Conservation (phyloP, 2,797 vertebrate species). For the Scomberomorus guttatus region DNA sequence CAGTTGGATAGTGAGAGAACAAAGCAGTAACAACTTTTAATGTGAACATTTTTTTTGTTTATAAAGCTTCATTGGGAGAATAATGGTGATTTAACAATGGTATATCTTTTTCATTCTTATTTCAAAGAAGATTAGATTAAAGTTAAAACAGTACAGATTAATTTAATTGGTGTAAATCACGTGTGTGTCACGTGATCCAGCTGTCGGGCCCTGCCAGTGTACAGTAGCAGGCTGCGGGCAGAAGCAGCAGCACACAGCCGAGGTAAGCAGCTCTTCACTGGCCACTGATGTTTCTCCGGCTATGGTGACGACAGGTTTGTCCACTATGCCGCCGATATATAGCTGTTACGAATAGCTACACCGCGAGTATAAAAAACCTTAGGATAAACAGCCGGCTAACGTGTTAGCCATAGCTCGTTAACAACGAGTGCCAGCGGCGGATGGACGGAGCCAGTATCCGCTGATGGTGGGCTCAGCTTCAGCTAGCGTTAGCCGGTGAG, state of each 20-base stretch:
- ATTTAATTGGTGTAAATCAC: conserved; percentile 68
- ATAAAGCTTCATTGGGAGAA: no score
- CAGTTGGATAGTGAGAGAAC: background rate
- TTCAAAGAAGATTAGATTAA: background rate
- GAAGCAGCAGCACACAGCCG: conserved; percentile 38
- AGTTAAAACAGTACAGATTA: background rate
- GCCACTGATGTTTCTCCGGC: conserved; percentile 19
- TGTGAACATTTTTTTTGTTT: no score
- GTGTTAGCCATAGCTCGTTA: conserved; percentile 70
- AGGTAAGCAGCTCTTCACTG: conserved; percentile 58
- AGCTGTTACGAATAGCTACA: background rate
- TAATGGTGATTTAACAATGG: background rate
- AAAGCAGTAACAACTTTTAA: no score
- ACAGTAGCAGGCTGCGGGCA: conserved; percentile 63
- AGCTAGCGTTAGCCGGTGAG: conserved; percentile 65
- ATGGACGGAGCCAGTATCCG: conserved; percentile 58
- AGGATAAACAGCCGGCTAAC: conserved; percentile 50
- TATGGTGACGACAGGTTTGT: conserved; percentile 38
- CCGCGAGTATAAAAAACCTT: background rate
- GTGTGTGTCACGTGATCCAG: conserved; percentile 82
- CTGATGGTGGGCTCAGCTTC: conserved; percentile 52
- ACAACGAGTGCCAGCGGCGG: conserved; percentile 63
- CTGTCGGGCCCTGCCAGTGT: conserved; percentile 77
- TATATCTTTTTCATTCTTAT: background rate
- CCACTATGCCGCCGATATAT: accelerated